These are phyloP conservation scores for Neotoma lepida DNA, from an alignment of 2,113 vertebrate species.

Conservation along the genomic window DNA sequence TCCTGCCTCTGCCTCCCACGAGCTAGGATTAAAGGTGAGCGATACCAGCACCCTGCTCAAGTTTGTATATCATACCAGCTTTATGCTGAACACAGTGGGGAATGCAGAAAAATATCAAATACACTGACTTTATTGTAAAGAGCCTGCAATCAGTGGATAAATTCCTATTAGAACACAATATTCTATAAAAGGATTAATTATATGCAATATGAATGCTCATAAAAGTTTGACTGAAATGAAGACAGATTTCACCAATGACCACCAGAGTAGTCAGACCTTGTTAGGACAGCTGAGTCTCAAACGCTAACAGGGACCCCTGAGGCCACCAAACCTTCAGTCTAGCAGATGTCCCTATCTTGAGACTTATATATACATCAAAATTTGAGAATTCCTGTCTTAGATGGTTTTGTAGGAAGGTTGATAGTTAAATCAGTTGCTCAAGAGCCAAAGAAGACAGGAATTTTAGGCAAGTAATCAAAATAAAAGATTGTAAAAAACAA, in stretches of 20 bases:
- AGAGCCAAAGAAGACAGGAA: background rate
- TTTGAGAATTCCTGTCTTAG: background rate
- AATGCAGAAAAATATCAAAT: background rate
- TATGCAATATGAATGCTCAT: background rate
- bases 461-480: background rate
- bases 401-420: background rate
- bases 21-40: background rate
- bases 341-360: background rate
- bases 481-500: background rate
- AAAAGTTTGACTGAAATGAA: background rate
- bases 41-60: background rate
- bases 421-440: background rate
- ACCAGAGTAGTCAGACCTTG: background rate
- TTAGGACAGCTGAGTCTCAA: background rate
- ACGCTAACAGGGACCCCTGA: background rate
- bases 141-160: background rate
- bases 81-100: background rate
- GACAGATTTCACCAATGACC: background rate
- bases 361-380: background rate
- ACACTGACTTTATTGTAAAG: background rate
- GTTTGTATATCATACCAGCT: background rate
- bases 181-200: background rate
- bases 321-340: background rate
- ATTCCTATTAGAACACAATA: constrained; percentile 19
- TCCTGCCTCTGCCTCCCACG: background rate